phyloP scores from a whole-genome alignment of 2,797 vertebrate species.

The Sparus aurata region DNA sequence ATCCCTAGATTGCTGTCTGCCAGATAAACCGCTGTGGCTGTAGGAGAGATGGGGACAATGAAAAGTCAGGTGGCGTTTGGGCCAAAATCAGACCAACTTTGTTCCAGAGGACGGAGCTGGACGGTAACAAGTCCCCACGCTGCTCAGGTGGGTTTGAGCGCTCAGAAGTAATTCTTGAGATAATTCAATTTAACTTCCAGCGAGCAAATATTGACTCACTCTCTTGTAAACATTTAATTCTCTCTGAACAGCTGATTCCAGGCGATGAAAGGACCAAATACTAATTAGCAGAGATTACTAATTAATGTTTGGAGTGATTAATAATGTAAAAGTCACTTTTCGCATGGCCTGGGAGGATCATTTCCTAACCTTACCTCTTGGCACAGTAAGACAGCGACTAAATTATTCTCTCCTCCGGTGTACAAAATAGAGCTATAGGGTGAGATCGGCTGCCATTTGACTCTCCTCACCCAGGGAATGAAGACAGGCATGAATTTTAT shows the following conservation, averaged over 20 bases:
- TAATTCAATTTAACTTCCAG: slow-evolving; percentile 57
- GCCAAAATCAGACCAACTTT: slow-evolving; percentile 42
- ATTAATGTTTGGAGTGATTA: slow-evolving; percentile 65
- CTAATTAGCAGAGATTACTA: slow-evolving; percentile 57
- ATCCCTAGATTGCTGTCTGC: slow-evolving; percentile 74
- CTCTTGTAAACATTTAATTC: slow-evolving; percentile 61
- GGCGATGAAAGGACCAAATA: slow-evolving; percentile 60
- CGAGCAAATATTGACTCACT: slow-evolving; percentile 64
- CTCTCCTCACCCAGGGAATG: slow-evolving; percentile 43
- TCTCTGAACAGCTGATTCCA: slow-evolving; percentile 43
- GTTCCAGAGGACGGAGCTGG: slow-evolving; percentile 24
- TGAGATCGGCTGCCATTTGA: slow-evolving; percentile 40
- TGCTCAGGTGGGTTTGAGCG: slow-evolving; percentile 41
- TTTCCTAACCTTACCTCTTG: slow-evolving; percentile 38
- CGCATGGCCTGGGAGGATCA: slow-evolving; percentile 19
- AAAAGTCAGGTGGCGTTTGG: slow-evolving; percentile 53
- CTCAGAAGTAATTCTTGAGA: slow-evolving; percentile 53
- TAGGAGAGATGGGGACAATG: slow-evolving; percentile 40
- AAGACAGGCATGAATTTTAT: slow-evolving; percentile 65
- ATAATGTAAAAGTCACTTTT: slow-evolving; percentile 67
- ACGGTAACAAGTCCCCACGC: neutral
- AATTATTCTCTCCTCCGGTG: slow-evolving; percentile 15
- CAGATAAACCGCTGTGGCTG: slow-evolving; percentile 63
- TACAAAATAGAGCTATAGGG: slow-evolving; percentile 32
- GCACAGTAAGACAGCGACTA: slow-evolving; percentile 9